Evolutionary conservation across 2,888 invertebrate species (phyloP), one percentile per base, ranked within the genome.

Genomic region (Mechanitis messenoides): DNA sequence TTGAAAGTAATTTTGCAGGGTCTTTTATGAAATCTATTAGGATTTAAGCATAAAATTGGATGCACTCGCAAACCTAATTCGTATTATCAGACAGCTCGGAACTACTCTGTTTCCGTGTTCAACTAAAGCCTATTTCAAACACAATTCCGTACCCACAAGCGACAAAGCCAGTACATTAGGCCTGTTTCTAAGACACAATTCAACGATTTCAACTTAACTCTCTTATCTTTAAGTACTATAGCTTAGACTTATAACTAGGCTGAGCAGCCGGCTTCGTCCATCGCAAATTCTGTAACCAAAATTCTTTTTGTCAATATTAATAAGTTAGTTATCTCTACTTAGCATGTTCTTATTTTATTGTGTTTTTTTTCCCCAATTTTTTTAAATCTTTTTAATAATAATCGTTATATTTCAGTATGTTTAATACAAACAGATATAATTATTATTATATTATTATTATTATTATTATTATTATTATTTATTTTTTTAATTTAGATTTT

Each of bases 121-220:
- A 33, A 53, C 28, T 56, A 53, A 35, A 56, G 45, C 33, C 53
- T 45, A 33, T 45, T 38, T 47, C 28, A 42, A 57, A 57, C 56
- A 57, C 55, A 56, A 56, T 63, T 59, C 42, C 56, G 58, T 53
- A 64, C 56, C 59, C 56, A 61, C 45, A 46, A 53, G 31, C 56
- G 61, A 61, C 58, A 61, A 61, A 61, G 59, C 59, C 53, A 54
- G 33, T 56, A n/a, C 56, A 54, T 42, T 58, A 61, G 56, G 56
- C 61, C 59, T 61, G n/a, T 53, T 61, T 55, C 50, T 61, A 38
- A 55, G 50, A 55, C 46, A n/a, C 35, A 54, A 33, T 38, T 60
- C 60, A 46, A 58, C 45, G 53, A 45, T 58, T 35, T 53, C 45
- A 53, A 33, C 45, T 55, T 60, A 60, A 63, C 57, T 20, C 38